phyloP scores from a whole-genome alignment of 23 tunicate species.

The Phallusia fumigata region DNA sequence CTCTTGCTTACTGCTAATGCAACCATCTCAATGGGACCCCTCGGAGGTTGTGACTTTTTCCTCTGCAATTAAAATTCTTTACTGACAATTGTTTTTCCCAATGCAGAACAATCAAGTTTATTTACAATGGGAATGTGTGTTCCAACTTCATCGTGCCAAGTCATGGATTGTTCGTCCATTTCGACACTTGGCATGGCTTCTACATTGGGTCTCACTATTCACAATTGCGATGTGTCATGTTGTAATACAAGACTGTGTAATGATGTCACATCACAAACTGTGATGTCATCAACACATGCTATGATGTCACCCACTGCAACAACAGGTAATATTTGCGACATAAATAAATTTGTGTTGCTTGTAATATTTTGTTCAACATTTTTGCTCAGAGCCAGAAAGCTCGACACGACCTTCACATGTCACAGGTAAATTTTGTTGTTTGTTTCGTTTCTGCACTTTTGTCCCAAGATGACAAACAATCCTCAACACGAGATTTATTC shows the following conservation, averaged over 20 bases:
- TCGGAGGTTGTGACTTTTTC: neutral
- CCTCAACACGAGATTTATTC: too few species aligned
- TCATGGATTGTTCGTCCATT: neutral
- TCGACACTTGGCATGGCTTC: neutral
- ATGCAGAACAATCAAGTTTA: neutral
- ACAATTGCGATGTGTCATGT: neutral
- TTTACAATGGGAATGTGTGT: neutral
- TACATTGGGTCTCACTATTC: neutral
- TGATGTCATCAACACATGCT: too few species aligned
- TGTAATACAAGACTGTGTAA: neutral
- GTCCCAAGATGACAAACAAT: too few species aligned
- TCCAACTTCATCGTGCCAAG: neutral
- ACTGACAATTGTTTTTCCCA: neutral
- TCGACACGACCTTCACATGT: too few species aligned
- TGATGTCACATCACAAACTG: neutral
- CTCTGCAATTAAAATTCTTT: neutral
- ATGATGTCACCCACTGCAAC: neutral
- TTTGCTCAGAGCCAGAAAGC: too few species aligned
- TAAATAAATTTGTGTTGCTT: too few species aligned
- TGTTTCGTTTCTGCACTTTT: too few species aligned
- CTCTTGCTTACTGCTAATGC: neutral
- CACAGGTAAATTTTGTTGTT: too few species aligned
- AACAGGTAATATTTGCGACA: neutral
- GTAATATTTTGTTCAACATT: too few species aligned
- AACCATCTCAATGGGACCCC: neutral